Evolutionary conservation across 2,888 invertebrate species (phyloP).

Genomic region (Conus canariensis): DNA sequence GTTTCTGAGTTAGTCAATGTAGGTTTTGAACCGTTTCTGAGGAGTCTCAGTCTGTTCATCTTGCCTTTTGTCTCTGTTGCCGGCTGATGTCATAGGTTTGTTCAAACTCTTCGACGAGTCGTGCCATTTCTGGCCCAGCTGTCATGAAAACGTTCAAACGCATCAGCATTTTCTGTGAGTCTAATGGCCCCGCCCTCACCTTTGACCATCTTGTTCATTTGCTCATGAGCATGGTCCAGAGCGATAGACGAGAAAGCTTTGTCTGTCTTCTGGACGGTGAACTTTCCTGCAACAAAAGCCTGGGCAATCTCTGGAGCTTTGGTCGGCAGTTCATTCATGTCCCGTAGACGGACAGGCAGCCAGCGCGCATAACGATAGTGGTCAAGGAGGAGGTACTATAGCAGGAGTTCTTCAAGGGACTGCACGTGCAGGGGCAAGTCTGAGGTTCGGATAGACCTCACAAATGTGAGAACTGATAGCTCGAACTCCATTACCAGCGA

Average conservation of each 20-base stretch:
- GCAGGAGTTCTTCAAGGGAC: no score
- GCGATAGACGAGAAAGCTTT: constrained; percentile 47
- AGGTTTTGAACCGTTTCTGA: constrained; percentile 47
- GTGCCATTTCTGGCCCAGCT: constrained; percentile 50
- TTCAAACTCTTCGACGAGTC: constrained; percentile 47
- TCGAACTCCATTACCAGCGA: no score
- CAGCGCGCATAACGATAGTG: no score
- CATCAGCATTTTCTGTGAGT: constrained; percentile 50
- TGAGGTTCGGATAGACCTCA: no score
- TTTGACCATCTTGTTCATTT: constrained; percentile 51
- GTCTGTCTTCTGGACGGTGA: constrained; percentile 40
- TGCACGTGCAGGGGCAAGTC: no score
- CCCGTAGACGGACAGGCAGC: no score
- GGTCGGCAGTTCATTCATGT: no score
- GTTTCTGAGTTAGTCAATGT: constrained; percentile 40
- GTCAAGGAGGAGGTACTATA: no score
- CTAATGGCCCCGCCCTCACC: constrained; percentile 50
- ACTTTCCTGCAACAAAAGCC: constrained; percentile 33
- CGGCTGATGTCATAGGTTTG: background rate
- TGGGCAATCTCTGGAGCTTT: background rate
- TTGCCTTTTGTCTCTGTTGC: constrained; percentile 38
- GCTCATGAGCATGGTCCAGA: constrained; percentile 55
- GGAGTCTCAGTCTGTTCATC: constrained; percentile 47
- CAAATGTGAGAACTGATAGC: no score
- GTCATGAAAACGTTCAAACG: constrained; percentile 48